Conservation (phyloP, 1,140 invertebrate species). For the Hylaeus anthracinus region DNA sequence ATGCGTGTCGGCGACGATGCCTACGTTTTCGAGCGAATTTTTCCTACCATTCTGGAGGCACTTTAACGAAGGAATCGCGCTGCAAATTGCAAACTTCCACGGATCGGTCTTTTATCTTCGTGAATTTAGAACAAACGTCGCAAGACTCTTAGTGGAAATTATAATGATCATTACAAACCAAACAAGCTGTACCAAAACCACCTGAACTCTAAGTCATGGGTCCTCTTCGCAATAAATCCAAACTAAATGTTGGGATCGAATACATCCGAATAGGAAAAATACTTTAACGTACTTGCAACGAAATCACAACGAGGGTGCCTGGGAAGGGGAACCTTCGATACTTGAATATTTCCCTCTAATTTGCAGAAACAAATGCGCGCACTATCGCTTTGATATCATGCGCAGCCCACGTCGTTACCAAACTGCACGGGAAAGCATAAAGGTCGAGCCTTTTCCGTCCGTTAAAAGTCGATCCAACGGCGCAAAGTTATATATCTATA, state of each 20-base stretch:
- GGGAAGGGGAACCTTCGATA: background rate
- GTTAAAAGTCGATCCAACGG: constrained; percentile 34
- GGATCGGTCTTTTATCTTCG: too few species aligned
- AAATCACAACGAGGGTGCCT: background rate
- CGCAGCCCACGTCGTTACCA: constrained; percentile 17
- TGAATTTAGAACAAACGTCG: too few species aligned
- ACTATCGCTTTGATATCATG: constrained; percentile 30
- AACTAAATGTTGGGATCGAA: too few species aligned
- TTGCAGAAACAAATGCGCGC: constrained; percentile 19
- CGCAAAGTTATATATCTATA: background rate
- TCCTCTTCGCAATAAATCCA: too few species aligned
- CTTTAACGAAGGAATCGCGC: too few species aligned
- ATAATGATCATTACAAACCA: too few species aligned
- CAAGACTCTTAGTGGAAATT: too few species aligned
- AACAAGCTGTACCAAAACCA: too few species aligned
- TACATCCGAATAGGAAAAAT: too few species aligned
- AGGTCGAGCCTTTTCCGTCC: constrained; percentile 27
- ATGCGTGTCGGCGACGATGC: constrained; percentile 24
- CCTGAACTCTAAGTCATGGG: too few species aligned
- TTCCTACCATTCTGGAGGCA: background rate
- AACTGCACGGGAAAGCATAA: constrained; percentile 11
- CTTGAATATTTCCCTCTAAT: constrained; percentile 32
- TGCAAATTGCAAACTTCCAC: too few species aligned
- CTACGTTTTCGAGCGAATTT: background rate
- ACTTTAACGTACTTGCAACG: too few species aligned